Evolutionary conservation across 1,140 invertebrate species (phyloP).

Genomic region (Elymnias hypermnestra): DNA sequence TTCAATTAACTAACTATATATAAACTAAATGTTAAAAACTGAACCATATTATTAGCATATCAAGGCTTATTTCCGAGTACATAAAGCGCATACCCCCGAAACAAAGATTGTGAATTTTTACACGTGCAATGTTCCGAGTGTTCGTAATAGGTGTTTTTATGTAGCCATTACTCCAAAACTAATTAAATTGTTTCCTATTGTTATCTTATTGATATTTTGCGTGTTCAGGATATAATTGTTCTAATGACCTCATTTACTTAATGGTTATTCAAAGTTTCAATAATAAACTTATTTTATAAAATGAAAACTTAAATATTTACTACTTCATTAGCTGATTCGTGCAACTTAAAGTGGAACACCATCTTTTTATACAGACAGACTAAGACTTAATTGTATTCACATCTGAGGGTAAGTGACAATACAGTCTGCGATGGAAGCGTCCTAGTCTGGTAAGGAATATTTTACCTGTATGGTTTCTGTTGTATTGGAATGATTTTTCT

Average conservation of each 20-base stretch:
- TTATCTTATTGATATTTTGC: conserved; percentile 11
- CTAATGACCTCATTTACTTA: not conserved
- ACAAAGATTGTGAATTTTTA: not conserved
- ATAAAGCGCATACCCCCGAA: not conserved
- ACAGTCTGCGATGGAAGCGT: no score
- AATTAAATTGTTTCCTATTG: conserved; percentile 17
- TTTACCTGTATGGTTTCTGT: no score
- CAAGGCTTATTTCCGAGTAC: not conserved
- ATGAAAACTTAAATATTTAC: no score
- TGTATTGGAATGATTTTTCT: no score
- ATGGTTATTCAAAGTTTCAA: no score
- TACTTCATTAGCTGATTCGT: no score
- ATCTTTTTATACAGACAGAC: no score
- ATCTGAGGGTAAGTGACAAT: no score
- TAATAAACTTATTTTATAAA: no score
- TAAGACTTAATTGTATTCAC: no score
- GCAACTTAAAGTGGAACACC: no score
- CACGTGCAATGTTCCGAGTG: conserved; percentile 10
- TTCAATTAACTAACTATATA: not conserved
- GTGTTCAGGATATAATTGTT: conserved; percentile 11
- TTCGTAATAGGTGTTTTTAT: conserved; percentile 6
- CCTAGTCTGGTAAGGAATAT: no score
- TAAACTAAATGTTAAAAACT: not conserved
- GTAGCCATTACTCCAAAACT: conserved; percentile 1
- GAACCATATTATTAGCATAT: not conserved